Evolutionary conservation across 2,797 vertebrate species (phyloP), one percentile per base, ranked within the genome.

Genomic region (Melopsittacus undulatus): DNA sequence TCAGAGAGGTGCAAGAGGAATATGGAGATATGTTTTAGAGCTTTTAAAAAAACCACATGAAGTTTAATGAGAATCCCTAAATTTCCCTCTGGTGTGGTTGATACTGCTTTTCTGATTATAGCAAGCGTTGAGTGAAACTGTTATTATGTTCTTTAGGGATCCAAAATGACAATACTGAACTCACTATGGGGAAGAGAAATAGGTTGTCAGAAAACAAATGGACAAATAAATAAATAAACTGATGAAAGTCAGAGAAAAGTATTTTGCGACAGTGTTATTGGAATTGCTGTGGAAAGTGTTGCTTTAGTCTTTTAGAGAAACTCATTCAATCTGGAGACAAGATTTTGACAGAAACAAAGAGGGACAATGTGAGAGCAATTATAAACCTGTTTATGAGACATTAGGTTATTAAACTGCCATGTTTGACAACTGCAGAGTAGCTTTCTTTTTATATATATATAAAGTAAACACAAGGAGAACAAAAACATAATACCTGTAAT

Each of bases 221-320:
- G 52, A 78, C 36, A 84, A 80, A 93, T 67, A 88, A 95, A 92
- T 77, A 93, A 85, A 97, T 88, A 73, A 34, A 66, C 13, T 32
- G 24, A 40, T 73, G 30, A 63, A 78, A 89, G 19, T 63, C 29
- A 86, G 52, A 79, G 51, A 69, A 86, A 90, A 81, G 54, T 40
- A 34, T 91, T 79, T 89, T 86, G 30, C 62, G 91, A 46, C 21
- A 59, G 6, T 62, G 51, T 45, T 69, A 78, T 9, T 82, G 59
- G 46, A 81, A 87, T 48, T 77, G 23, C 48, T 87, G 48, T 9
- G 10, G 64, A 82, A 94, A 83, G 5, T 9, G 18, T 43, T 29
- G 23, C 36, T 83, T 72, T 78, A 57, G 73, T 43, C 32, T 87
- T 21, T 62, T 36, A 64, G 57, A 77, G 57, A 92, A 94, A 52